Evolutionary conservation across 92 coral and sea anemone genomes (phyloP), one percentile per base, ranked within the genome.

Genomic region (Actinostola sp.): DNA sequence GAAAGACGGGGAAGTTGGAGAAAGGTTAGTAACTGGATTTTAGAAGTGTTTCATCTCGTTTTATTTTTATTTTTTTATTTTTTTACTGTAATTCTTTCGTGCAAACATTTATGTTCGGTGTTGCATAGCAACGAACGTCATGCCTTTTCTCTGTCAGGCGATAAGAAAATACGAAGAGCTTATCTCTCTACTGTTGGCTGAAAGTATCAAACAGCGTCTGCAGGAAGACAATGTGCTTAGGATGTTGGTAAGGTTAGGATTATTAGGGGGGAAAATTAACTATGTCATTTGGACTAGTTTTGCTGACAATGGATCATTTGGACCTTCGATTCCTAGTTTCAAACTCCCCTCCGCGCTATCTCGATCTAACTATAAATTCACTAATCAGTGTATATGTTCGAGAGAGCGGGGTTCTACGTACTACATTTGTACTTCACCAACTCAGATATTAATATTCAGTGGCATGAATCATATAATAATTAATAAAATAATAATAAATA

Each of bases 111-210:
- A 0, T 57, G 6, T 26, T 7, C 32, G 39, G 16, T 3, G 45
- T 64, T 25, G 32, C 42, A 25, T 59, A 15, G 36, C 58, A 66
- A 48, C 59, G 13, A 29, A 15, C 9, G 39, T 29, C 4, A 23
- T 42, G 24, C 28, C 45, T 16, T 33, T 41, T 66, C 36, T 15
- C 41, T 29, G 3, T 4, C 60, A 66, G 72, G 72, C 28, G 19
- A 58, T 48, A 33, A 44, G 14, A 35, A 66, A 66, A 30, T 66
- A 66, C 59, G 59, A 66, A 45, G 82, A 77, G 59, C 45, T 77
- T 8, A 24, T 77, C 29, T 8, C 75, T 17, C 82, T 52, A 2
- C 46, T 77, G 26, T 54, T n/a, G 8, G 67, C 36, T 9, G 67
- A 57, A 27, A 45, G 41, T 63, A 63, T 46, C 50, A 76, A 16